Evolutionary conservation across 2,113 vertebrate genomes (phyloP).

Genomic region (Natator depressus): DNA sequence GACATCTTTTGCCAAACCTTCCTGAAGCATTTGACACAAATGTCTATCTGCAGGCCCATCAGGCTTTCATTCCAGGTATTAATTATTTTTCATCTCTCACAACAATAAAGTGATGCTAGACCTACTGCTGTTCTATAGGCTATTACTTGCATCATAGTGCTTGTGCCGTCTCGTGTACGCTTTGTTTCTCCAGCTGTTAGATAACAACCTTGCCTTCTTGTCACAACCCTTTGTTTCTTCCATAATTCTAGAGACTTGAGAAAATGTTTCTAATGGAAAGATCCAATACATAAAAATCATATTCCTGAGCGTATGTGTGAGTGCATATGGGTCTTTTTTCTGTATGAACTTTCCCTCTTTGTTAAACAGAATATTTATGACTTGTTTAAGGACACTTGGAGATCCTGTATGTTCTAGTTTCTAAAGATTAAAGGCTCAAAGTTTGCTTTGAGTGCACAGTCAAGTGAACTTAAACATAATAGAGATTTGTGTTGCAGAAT

Average conservation of each 20-base stretch:
- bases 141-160: neutral
- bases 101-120: constrained; percentile 5
- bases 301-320: neutral
- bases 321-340: neutral
- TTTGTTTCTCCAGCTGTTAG: neutral
- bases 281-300: neutral
- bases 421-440: neutral
- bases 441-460: neutral
- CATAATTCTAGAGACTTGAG: neutral
- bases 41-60: neutral
- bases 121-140: neutral
- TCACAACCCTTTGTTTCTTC: neutral
- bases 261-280: neutral
- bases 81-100: constrained; percentile 29
- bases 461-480: neutral
- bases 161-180: neutral
- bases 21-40: neutral
- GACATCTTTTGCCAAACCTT: neutral
- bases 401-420: neutral
- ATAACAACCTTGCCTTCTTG: neutral
- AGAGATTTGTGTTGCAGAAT: neutral
- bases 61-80: constrained; percentile 19
- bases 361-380: neutral
- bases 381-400: neutral
- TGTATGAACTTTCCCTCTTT: neutral